Evolutionary conservation across 2,113 vertebrate genomes (phyloP), one percentile per base, ranked within the genome.

Genomic region (Hippocampus mohnikei): DNA sequence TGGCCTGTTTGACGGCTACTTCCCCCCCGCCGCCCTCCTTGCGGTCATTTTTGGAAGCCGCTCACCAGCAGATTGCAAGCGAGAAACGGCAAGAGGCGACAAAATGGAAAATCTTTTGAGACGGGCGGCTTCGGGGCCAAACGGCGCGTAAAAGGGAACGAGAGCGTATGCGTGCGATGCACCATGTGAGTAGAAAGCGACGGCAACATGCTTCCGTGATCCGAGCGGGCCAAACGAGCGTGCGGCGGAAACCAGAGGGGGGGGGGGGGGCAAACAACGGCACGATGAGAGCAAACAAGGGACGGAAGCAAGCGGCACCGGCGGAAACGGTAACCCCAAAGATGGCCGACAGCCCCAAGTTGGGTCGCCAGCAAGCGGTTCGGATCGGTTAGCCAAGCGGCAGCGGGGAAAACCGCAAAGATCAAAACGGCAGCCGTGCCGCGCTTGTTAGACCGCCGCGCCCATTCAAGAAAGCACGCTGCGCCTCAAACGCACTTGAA

Each of bases 281-380:
- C 9, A 37, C 5, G 27, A 21, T 18, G 13, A 46, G 23, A 23
- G 12, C 42, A 46, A 65, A 46, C 11, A 2, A 75, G 63, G 78
- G 53, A 75, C 33, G 70, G 71, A 33, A 69, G 63, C 66, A 76
- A 83, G 70, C 23, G 76, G 74, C 82, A 85, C 84, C 82, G 72
- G 67, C 23, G 78, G 42, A 80, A 72, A 76, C 42, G 70, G 62
- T 27, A 67, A 76, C 66, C 71, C 72, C 75, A 59, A 66, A 78
- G 40, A 44, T 63, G 9, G 37, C 18, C 58, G 15, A 63, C 20
- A 3, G 15, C 9, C 8, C 29, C 8, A 18, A 16, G 2, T 20
- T 9, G 15, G 20, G 59, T 37, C 11, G 9, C 29, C 33, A 11
- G 8, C 27, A 40, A 5, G 8, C 61, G 10, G 9, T n/a, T 63